These are phyloP conservation scores for Adelphocoris suturalis DNA, from an alignment of 2,888 invertebrate species.

Conservation along the genomic window DNA sequence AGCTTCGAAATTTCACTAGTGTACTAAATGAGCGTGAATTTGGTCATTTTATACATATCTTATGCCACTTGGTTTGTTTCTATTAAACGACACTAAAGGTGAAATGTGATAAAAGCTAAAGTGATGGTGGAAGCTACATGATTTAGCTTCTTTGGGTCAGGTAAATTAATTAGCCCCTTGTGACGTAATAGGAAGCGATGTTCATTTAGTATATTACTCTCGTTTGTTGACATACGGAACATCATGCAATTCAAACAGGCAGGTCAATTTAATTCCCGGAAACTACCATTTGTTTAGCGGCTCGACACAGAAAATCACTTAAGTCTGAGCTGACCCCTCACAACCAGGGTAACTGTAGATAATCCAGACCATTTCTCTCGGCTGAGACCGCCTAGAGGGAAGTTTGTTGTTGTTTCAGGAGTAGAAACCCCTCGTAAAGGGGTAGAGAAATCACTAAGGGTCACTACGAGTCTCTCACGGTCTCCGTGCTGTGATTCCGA, in stretches of 20 bases:
- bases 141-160: too few relatives aligned
- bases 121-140: too few relatives aligned
- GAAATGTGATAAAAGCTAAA: too few relatives aligned
- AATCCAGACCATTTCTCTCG: slow-evolving; percentile 5
- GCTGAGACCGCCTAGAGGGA: neutral
- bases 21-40: too few relatives aligned
- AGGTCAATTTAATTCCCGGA: neutral
- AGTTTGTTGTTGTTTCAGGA: slow-evolving; percentile 5
- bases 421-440: neutral
- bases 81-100: too few relatives aligned
- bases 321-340: neutral
- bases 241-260: neutral
- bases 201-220: too few relatives aligned
- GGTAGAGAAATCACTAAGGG: neutral
- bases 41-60: too few relatives aligned
- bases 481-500: neutral
- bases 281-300: neutral
- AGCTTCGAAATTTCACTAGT: too few relatives aligned
- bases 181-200: too few relatives aligned
- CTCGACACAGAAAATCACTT: slow-evolving; percentile 30
- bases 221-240: too few relatives aligned
- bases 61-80: too few relatives aligned
- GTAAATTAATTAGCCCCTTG: too few relatives aligned
- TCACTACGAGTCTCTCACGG: neutral
- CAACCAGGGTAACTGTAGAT: slow-evolving; percentile 13